phyloP scores from a whole-genome alignment of 2,888 invertebrate genomes.

The Microchrysa polita region DNA sequence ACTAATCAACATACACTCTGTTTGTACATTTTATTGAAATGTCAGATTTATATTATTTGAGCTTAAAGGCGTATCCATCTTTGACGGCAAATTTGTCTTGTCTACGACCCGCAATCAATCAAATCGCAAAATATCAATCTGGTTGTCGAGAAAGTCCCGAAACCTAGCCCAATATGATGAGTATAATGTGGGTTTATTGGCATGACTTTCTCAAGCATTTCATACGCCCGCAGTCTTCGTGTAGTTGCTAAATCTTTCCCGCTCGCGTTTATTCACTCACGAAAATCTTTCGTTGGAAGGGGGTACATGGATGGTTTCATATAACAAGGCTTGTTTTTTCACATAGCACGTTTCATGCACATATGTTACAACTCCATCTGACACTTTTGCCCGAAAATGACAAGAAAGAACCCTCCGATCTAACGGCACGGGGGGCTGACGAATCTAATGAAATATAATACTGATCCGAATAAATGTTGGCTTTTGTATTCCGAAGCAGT shows the following conservation, averaged over 20 bases:
- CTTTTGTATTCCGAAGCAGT: conserved; percentile 25
- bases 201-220: conserved; percentile 21
- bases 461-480: conserved; percentile 40
- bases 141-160: conserved; percentile 8
- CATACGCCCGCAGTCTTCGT: conserved; percentile 2
- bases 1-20: no score
- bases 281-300: not conserved
- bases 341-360: no score
- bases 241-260: not conserved
- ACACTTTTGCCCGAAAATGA: conserved; percentile 13
- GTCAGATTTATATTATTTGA: conserved; percentile 26
- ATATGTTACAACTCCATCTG: not conserved
- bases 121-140: conserved; percentile 40
- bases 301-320: not conserved
- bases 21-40: conserved; percentile 21
- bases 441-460: conserved; percentile 42
- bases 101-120: conserved; percentile 27
- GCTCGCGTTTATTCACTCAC: not conserved
- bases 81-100: conserved; percentile 35
- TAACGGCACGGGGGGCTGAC: no score
- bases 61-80: conserved; percentile 16
- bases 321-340: conserved; percentile 1
- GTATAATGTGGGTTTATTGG: not conserved
- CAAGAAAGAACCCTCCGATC: not conserved
- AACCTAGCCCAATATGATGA: conserved; percentile 15